Percentiles rank a stretch among this genome's conserved stretches.
Conservation (phyloP, 2,113 vertebrate species). For the Limnothrissa miodon region DNA sequence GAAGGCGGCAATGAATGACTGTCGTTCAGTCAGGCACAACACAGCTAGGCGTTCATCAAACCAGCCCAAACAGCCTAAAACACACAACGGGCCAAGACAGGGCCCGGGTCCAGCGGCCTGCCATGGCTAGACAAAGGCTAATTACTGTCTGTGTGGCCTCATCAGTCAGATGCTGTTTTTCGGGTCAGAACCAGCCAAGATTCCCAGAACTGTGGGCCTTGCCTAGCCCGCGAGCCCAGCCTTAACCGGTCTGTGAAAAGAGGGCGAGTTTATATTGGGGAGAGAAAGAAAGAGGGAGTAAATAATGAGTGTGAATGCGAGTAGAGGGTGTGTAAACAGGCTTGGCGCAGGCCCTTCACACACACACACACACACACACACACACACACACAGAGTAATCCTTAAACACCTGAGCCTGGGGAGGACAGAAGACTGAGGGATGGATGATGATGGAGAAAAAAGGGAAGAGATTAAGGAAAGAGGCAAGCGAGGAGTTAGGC, state of each 20-base stretch:
- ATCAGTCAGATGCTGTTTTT: neutral
- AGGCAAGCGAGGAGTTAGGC: too few species aligned
- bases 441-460: neutral
- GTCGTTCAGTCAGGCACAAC: neutral
- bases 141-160: conserved; percentile 14
- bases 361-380: neutral
- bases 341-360: neutral
- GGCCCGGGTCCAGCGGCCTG: neutral
- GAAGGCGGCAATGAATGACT: neutral
- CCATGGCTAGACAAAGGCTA: neutral
- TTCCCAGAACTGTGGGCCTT: neutral
- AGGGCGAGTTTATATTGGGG: neutral
- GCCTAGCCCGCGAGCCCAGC: neutral
- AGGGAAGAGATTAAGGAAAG: neutral
- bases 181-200: neutral
- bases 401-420: neutral
- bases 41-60: neutral
- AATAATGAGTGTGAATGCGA: neutral
- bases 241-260: neutral
- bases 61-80: neutral
- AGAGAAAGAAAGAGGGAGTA: neutral
- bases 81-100: neutral
- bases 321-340: neutral
- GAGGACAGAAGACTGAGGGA: neutral
- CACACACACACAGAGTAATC: neutral